A percentile compares a stretch with the other conserved stretches of the same genome.
Evolutionary conservation across 1,140 invertebrate genomes (phyloP).

Genomic region (Bombus consobrinus): DNA sequence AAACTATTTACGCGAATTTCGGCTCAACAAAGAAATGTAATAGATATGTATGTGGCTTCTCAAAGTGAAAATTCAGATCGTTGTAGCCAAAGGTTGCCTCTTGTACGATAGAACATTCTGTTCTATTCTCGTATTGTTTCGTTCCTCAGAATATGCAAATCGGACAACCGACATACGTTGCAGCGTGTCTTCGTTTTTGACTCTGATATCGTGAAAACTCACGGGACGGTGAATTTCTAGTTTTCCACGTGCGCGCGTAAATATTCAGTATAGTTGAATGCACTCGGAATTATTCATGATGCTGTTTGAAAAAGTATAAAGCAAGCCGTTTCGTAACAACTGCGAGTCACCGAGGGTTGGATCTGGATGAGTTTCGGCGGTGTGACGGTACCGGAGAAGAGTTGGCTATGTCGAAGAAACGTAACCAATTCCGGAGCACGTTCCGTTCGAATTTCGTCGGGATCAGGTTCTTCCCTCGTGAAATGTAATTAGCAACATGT

Average conservation of each 20-base stretch:
- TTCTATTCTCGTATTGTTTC: too few species aligned
- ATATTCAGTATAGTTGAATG: conserved; percentile 12
- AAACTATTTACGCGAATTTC: background rate
- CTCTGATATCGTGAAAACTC: background rate
- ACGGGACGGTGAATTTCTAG: conserved; percentile 14
- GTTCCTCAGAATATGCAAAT: conserved; percentile 8
- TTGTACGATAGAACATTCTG: background rate
- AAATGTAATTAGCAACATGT: conserved; percentile 43
- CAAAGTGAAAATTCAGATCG: background rate
- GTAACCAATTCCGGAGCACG: background rate
- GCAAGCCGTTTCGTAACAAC: background rate
- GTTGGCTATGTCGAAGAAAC: background rate
- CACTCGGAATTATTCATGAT: conserved; percentile 31
- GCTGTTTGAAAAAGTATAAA: background rate
- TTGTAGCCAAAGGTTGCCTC: background rate
- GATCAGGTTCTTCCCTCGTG: too few species aligned
- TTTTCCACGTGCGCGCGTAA: conserved; percentile 9
- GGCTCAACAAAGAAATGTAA: background rate
- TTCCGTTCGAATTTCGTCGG: background rate
- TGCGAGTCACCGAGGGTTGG: background rate
- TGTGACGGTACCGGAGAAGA: background rate
- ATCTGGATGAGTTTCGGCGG: background rate
- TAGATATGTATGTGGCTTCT: background rate
- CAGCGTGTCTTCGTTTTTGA: background rate
- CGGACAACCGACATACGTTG: background rate